Conservation (phyloP, 2,888 invertebrate species). For the Tetranychus truncatus region DNA sequence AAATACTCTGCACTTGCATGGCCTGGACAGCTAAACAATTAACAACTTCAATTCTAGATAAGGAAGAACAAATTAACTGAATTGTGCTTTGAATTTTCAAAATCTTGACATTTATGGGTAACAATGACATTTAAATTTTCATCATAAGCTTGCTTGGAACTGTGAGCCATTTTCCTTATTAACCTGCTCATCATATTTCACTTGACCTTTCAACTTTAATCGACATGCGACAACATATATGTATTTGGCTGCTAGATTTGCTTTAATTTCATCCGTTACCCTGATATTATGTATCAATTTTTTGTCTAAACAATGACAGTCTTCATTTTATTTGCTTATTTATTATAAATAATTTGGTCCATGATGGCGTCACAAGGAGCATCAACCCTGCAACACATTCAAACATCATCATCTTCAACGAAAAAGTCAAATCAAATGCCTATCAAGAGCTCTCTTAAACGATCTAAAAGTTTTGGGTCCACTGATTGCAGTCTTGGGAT, state of each 20-base stretch:
- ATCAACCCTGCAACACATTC: not conserved
- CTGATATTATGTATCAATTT: too few relatives aligned
- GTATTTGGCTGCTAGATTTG: too few relatives aligned
- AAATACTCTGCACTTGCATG: not conserved
- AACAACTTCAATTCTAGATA: not conserved
- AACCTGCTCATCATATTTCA: too few relatives aligned
- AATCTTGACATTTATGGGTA: too few relatives aligned
- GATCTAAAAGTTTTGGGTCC: not conserved
- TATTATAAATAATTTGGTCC: not conserved
- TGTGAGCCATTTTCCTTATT: too few relatives aligned
- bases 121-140: too few relatives aligned
- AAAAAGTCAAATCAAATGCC: slow-evolving; percentile 4
- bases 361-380: not conserved
- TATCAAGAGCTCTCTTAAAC: not conserved
- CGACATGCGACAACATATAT: too few relatives aligned
- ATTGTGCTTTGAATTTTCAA: not conserved
- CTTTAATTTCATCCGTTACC: too few relatives aligned
- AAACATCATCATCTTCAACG: not conserved
- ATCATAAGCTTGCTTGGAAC: too few relatives aligned
- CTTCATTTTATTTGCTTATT: not conserved
- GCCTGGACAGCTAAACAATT: not conserved
- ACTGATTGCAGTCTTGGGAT: not conserved
- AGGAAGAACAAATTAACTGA: too few relatives aligned
- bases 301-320: too few relatives aligned
- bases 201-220: too few relatives aligned